These are phyloP conservation scores for Helicolenus hilgendorfi DNA, from an alignment of 2,797 vertebrate species.

Conservation along the genomic window DNA sequence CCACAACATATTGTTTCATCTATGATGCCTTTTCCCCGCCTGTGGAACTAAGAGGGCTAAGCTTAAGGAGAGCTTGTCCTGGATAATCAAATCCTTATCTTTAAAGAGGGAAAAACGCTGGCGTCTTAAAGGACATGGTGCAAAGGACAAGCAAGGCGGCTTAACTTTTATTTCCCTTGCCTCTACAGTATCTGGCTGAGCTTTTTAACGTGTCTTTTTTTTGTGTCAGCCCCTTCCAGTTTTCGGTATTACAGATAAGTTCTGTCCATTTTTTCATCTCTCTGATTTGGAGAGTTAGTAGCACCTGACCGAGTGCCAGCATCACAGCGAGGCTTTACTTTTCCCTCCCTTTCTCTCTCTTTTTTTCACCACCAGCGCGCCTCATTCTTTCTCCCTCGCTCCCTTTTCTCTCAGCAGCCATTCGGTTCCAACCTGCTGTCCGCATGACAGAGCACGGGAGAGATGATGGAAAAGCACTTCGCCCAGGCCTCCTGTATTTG, in stretches of 20 bases:
- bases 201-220: not conserved
- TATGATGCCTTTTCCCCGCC: conserved; percentile 31
- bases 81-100: conserved; percentile 79
- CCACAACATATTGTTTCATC: conserved; percentile 63
- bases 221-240: conserved; percentile 39
- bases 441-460: conserved; percentile 69
- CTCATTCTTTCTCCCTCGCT: conserved; percentile 27
- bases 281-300: conserved; percentile 42
- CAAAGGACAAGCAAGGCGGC: conserved; percentile 61
- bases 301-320: conserved; percentile 62
- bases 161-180: conserved; percentile 61
- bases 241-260: conserved; percentile 52
- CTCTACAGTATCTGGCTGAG: conserved; percentile 27
- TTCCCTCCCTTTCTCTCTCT: not conserved
- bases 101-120: conserved; percentile 45
- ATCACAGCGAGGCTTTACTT: conserved; percentile 55
- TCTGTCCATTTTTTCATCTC: conserved; percentile 35
- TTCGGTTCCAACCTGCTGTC: conserved; percentile 76
- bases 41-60: conserved; percentile 53
- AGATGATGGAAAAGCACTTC: conserved; percentile 78
- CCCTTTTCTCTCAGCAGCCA: conserved; percentile 51
- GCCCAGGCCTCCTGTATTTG: conserved; percentile 49
- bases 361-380: conserved; percentile 30
- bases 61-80: conserved; percentile 67
- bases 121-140: conserved; percentile 60